These are phyloP conservation scores for Megalonaias nervosa DNA, from an alignment of 1,140 invertebrate genomes.

Conservation along the genomic window DNA sequence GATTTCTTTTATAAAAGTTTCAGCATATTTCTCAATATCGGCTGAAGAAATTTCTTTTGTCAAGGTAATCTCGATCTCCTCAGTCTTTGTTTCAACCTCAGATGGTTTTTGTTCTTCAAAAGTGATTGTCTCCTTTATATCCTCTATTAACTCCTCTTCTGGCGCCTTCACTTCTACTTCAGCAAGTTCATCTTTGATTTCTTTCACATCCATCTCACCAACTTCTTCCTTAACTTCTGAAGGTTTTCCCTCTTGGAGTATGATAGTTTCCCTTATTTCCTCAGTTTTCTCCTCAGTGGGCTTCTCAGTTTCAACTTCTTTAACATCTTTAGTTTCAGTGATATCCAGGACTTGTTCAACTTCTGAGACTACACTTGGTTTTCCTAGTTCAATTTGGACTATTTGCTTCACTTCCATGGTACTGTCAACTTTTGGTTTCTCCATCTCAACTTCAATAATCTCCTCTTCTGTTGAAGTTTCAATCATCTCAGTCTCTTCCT, in stretches of 20 bases:
- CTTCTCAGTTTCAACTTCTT: constrained; percentile 25
- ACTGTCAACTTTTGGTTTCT: too few relatives aligned
- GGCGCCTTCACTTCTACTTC: constrained; percentile 34
- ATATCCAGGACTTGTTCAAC: constrained; percentile 9
- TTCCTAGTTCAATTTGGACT: too few relatives aligned
- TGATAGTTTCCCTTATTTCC: constrained; percentile 27
- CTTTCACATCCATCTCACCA: constrained; percentile 16
- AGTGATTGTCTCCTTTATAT: constrained; percentile 32
- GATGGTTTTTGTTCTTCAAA: constrained; percentile 37
- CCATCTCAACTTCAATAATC: too few relatives aligned
- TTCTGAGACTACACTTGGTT: constrained; percentile 12
- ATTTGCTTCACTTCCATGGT: too few relatives aligned
- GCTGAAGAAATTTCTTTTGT: constrained; percentile 10
- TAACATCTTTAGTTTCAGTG: background rate
- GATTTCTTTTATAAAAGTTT: constrained; percentile 27
- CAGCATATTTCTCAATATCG: constrained; percentile 22
- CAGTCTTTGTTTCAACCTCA: constrained; percentile 28
- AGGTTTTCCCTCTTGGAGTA: constrained; percentile 30
- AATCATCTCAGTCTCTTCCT: too few relatives aligned
- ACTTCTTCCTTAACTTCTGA: constrained; percentile 18
- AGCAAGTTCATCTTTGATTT: constrained; percentile 5
- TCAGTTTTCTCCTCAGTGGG: constrained; percentile 34
- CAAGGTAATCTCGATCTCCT: background rate
- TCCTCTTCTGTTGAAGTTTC: too few relatives aligned
- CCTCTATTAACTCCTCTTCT: constrained; percentile 37